These are phyloP conservation scores for Diadophis punctatus DNA, from an alignment of 2,113 vertebrate genomes.

Conservation along the genomic window DNA sequence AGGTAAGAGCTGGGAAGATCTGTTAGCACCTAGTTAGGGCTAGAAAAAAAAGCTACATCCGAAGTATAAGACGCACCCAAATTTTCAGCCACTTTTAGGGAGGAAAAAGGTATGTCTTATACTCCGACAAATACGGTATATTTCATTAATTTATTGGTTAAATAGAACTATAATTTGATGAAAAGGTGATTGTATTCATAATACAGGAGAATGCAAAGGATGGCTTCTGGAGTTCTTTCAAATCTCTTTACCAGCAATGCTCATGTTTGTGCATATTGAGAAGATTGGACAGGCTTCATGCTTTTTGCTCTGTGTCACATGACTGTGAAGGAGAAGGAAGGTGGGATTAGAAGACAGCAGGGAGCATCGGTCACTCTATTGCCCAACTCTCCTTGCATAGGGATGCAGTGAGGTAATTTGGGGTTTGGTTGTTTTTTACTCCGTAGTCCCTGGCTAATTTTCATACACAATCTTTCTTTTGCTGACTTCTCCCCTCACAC, in stretches of 20 bases:
- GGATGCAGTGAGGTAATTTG: not conserved
- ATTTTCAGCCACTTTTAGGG: no score
- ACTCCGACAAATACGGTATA: no score
- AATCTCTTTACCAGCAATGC: not conserved
- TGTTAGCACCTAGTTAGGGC: no score
- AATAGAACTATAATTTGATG: constrained; percentile 1
- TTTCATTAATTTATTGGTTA: not conserved
- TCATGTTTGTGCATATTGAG: not conserved
- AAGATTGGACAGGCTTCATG: not conserved
- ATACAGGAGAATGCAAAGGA: not conserved
- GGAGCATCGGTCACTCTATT: not conserved
- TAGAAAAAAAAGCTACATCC: no score
- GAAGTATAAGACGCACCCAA: no score
- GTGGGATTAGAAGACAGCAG: not conserved
- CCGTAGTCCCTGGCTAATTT: not conserved
- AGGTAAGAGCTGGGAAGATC: no score
- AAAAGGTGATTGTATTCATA: not conserved
- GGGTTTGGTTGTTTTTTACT: not conserved
- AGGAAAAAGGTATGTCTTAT: no score
- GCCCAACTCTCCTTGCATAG: not conserved
- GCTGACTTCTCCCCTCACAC: not conserved
- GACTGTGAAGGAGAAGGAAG: not conserved
- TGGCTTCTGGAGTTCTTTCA: not conserved
- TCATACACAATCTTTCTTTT: not conserved
- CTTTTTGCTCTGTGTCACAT: not conserved